Percentiles rank a stretch among this genome's conserved stretches.
These are phyloP conservation scores for Dromaius novaehollandiae DNA, from an alignment of 2,113 vertebrate species.

Conservation along the genomic window DNA sequence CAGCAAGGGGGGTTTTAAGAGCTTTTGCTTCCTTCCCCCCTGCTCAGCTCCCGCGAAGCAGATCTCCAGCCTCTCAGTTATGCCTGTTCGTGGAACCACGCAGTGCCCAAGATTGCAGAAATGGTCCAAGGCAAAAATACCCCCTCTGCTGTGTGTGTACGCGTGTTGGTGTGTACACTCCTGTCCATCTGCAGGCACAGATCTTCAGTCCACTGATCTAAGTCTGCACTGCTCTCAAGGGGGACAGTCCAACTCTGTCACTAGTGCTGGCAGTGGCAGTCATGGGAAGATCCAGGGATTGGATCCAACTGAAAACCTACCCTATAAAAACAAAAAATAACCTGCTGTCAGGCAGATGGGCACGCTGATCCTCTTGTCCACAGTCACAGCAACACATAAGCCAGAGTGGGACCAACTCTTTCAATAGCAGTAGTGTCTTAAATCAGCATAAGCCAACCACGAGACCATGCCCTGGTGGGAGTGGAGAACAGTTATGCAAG, in stretches of 20 bases:
- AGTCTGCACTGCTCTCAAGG: neutral
- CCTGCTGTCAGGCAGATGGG: neutral
- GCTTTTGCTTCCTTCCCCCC: neutral
- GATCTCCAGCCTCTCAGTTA: neutral
- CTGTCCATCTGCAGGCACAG: neutral
- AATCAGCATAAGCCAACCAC: neutral
- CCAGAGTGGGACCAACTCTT: neutral
- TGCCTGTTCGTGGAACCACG: accelerated
- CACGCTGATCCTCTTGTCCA: neutral
- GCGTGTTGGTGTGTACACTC: neutral
- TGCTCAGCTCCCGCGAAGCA: neutral
- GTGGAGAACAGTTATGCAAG: neutral
- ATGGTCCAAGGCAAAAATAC: neutral
- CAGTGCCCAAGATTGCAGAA: neutral
- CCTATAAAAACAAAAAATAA: neutral
- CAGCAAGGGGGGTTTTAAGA: neutral
- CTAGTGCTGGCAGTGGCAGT: slow-evolving; percentile 3
- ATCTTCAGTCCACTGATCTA: neutral
- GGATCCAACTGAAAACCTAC: slow-evolving; percentile 3
- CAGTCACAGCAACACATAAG: neutral
- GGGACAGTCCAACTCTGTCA: neutral
- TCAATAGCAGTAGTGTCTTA: neutral
- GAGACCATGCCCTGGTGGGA: neutral
- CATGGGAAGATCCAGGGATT: accelerated
- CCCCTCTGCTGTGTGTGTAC: accelerated